Percentiles rank a stretch among this genome's conserved stretches.
phyloP scores from a whole-genome alignment of 2,888 invertebrate species.

The Lutraria lutraria region DNA sequence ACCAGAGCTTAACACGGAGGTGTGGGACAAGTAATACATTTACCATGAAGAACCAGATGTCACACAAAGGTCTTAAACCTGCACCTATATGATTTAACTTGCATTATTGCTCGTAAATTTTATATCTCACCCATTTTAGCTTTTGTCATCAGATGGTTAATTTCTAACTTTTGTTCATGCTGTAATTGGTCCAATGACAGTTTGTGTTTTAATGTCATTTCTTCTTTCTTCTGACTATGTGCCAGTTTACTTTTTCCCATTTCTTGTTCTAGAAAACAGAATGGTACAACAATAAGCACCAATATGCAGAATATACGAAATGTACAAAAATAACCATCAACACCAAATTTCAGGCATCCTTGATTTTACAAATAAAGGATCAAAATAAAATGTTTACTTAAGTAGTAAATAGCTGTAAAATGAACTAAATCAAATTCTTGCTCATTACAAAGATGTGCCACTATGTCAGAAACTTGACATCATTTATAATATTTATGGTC shows the following conservation, averaged over 20 bases:
- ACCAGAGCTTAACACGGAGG: too few relatives aligned
- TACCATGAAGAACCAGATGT: too few relatives aligned
- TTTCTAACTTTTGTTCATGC: constrained; percentile 72
- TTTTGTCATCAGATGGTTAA: constrained; percentile 63
- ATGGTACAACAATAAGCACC: neutral
- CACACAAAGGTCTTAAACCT: neutral
- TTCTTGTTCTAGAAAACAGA: constrained; percentile 72
- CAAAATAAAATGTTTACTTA: too few relatives aligned
- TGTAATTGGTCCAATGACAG: constrained; percentile 71
- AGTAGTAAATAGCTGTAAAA: too few relatives aligned
- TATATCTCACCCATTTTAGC: constrained; percentile 73
- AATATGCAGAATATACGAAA: too few relatives aligned
- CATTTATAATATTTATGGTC: too few relatives aligned
- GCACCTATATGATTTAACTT: neutral
- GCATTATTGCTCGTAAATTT: neutral
- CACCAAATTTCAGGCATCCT: too few relatives aligned
- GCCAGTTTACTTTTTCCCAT: constrained; percentile 78
- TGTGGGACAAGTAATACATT: too few relatives aligned
- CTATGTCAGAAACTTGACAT: too few relatives aligned
- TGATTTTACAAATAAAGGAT: too few relatives aligned
- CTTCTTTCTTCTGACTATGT: constrained; percentile 76
- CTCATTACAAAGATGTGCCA: too few relatives aligned
- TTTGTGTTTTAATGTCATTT: constrained; percentile 67
- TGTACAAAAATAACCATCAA: neutral
- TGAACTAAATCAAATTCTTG: too few relatives aligned